phyloP scores from a whole-genome alignment of 2,888 invertebrate genomes.

The Incurvaria masculella region DNA sequence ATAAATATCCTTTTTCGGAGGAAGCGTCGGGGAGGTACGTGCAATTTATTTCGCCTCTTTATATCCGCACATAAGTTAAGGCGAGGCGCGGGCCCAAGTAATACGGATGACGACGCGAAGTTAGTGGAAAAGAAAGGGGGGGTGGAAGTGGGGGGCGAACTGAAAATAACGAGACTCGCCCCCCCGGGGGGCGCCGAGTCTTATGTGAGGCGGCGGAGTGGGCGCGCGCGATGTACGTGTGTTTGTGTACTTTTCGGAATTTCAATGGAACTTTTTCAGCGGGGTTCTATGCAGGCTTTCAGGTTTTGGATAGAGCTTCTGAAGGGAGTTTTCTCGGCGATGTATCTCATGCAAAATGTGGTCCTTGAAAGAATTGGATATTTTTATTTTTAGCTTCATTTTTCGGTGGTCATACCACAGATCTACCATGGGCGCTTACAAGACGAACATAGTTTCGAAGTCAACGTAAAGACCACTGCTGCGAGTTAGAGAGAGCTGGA shows the following conservation, averaged over 20 bases:
- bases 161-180: constrained; percentile 38
- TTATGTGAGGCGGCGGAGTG: neutral
- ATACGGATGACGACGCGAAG: constrained; percentile 55
- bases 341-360: no score
- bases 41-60: neutral
- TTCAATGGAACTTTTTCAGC: neutral
- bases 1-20: neutral
- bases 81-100: constrained; percentile 33
- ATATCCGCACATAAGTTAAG: constrained; percentile 51
- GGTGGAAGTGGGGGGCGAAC: constrained; percentile 29
- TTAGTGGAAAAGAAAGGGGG: constrained; percentile 51
- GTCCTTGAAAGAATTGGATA: no score
- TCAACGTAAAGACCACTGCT: no score
- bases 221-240: neutral
- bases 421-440: no score
- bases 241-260: neutral
- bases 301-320: no score
- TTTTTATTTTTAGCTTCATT: no score
- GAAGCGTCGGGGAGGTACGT: neutral
- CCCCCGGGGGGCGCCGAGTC: constrained; percentile 2
- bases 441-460: no score
- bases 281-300: neutral
- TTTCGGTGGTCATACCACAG: no score
- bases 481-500: no score
- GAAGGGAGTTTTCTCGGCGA: no score